Evolutionary conservation across 1,140 invertebrate genomes (phyloP), one percentile per base, ranked within the genome.

Genomic region (Ceratina australensis): DNA sequence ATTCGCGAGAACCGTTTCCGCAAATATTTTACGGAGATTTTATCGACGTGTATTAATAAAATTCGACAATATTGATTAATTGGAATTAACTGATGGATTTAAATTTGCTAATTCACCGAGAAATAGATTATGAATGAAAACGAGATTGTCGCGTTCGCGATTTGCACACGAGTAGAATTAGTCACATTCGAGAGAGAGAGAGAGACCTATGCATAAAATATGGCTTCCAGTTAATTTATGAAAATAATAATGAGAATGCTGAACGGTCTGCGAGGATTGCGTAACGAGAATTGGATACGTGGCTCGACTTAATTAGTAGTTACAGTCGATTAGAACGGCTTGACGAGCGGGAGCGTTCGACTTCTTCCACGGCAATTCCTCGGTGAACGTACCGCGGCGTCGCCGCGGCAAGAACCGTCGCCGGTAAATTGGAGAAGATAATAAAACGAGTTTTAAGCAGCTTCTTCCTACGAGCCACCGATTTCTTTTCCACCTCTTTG

Each of bases 251-350:
- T 22, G 52, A 54, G 28, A 22, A 56, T 33, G 52, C 26, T 69
- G 66, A 56, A 69, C 50, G 26, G 18, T 2, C n/a, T 56, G n/a
- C 5, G 33, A 42, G 18, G 13, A 26, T 56, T 69, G 20, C 52
- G 66, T 33, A 69, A 69, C 66, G n/a, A 50, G 66, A 68, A 68
- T 42, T 33, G 66, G 26, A 56, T 69, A 69, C 52, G 66, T 42
- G 52, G 50, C 20, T 54, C 50, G 13, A 15, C 52, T 57, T 42
- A 57, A 69, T 69, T 69, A 57, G 52, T 69, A 56, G 67, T 69
- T 56, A 69, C 67, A 69, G 67, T 42, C 67, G 52, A 69, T 69
- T 33, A 69, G 26, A 69, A 57, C 67, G 52, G 16, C 52, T 69
- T 33, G 52, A 22, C 66, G 66, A 56, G 18, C 66, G 33, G 33